Evolutionary conservation across 2,797 vertebrate genomes (phyloP).

Genomic region (Diglossa cyanea): DNA sequence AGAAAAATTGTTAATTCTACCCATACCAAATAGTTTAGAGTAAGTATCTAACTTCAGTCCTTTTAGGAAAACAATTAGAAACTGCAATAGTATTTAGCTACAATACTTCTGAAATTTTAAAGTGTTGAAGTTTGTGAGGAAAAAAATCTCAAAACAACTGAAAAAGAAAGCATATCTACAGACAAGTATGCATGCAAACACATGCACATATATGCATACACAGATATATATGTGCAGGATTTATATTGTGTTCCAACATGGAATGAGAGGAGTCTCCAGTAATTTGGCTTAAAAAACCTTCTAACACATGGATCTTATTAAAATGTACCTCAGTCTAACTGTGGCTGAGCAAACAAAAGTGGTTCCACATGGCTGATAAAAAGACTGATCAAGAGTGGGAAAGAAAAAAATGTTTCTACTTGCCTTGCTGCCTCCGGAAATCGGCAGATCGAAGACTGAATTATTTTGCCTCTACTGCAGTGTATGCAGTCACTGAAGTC

Average conservation of each 20-base stretch:
- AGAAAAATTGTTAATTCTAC: background rate
- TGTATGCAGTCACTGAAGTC: background rate
- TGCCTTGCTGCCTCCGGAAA: background rate
- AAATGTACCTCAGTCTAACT: slow-evolving; percentile 2
- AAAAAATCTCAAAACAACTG: background rate
- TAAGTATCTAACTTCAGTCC: background rate
- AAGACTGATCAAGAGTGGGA: slow-evolving; percentile 14
- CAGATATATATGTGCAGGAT: background rate
- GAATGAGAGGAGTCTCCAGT: slow-evolving; percentile 20
- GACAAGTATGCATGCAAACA: background rate
- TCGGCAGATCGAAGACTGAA: background rate
- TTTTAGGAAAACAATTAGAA: background rate
- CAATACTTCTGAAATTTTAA: background rate
- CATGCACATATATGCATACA: background rate
- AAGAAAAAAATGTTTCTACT: slow-evolving; percentile 48
- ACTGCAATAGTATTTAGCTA: background rate
- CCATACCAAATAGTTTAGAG: background rate
- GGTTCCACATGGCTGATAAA: slow-evolving; percentile 67
- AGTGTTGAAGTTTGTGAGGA: background rate
- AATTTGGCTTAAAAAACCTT: slow-evolving; percentile 18
- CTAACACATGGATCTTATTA: slow-evolving; percentile 37
- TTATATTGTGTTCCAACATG: background rate
- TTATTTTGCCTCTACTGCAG: slow-evolving; percentile 25
- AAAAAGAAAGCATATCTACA: background rate
- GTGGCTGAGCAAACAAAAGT: slow-evolving; percentile 50